These are phyloP conservation scores for Odontothrips loti DNA, from an alignment of 2,888 invertebrate species.

Conservation along the genomic window DNA sequence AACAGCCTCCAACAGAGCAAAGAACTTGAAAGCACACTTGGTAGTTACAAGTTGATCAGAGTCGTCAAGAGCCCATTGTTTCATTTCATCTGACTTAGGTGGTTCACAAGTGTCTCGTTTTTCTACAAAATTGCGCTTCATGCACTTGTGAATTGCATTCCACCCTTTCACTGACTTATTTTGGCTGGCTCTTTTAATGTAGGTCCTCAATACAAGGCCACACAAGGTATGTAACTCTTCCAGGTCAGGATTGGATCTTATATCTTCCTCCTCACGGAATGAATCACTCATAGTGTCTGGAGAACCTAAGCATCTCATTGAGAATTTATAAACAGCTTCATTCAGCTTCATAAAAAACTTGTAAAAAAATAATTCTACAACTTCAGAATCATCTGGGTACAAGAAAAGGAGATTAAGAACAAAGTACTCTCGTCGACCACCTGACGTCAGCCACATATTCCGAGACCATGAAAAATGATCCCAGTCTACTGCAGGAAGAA, in stretches of 20 bases:
- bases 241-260: neutral
- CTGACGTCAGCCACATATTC: neutral
- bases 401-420: slow-evolving; percentile 8
- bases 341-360: slow-evolving; percentile 12
- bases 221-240: slow-evolving; percentile 1
- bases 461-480: neutral
- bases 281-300: neutral
- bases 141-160: neutral
- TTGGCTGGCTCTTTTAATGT: neutral
- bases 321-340: neutral
- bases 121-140: slow-evolving; percentile 12
- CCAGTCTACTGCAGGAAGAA: neutral
- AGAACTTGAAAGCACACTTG: neutral
- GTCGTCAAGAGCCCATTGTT: neutral
- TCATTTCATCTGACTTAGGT: neutral
- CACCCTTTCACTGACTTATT: slow-evolving; percentile 8
- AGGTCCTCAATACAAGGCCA: neutral
- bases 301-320: neutral
- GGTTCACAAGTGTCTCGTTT: neutral
- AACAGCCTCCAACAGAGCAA: neutral
- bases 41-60: neutral
- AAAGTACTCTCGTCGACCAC: neutral
- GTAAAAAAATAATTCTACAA: slow-evolving; percentile 5
- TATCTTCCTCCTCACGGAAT: neutral
- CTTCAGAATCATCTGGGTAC: slow-evolving; percentile 13